Percentiles rank a stretch among this genome's conserved stretches.
These are phyloP conservation scores for Toxonevra muliebris DNA, from an alignment of 2,888 invertebrate species.

Conservation along the genomic window DNA sequence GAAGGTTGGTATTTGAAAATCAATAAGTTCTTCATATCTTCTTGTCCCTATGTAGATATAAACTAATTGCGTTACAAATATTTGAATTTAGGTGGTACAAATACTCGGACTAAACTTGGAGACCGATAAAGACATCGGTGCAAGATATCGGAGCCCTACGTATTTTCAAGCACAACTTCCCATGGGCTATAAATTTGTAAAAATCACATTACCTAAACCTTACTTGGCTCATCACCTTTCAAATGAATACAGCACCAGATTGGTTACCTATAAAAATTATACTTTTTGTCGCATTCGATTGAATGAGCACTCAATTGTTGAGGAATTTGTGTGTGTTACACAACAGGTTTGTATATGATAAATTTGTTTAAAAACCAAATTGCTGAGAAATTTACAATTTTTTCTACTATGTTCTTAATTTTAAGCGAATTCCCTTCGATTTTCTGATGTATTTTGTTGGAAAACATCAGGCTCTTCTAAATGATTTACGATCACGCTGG, in stretches of 20 bases:
- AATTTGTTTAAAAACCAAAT: too few relatives aligned
- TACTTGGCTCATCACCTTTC: constrained; percentile 45
- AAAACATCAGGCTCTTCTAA: constrained; percentile 51
- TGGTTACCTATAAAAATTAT: constrained; percentile 45
- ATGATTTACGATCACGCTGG: constrained; percentile 48
- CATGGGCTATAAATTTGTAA: constrained; percentile 42
- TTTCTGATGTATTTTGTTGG: constrained; percentile 54
- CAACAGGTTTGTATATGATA: constrained; percentile 47
- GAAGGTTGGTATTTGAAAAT: constrained; percentile 47
- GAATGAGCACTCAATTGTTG: constrained; percentile 44
- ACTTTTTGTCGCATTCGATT: constrained; percentile 54
- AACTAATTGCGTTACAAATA: too few relatives aligned
- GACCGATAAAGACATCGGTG: constrained; percentile 24
- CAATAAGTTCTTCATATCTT: too few relatives aligned
- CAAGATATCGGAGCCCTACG: constrained; percentile 43
- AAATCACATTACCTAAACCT: constrained; percentile 48
- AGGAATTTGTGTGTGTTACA: constrained; percentile 53
- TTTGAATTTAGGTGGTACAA: constrained; percentile 43
- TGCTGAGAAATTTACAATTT: background rate
- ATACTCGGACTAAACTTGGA: constrained; percentile 32
- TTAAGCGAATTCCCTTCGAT: constrained; percentile 38
- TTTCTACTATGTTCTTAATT: background rate
- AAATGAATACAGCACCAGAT: constrained; percentile 39
- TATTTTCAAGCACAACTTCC: constrained; percentile 48
- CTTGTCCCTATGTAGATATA: too few relatives aligned